A percentile compares a stretch with the other conserved stretches of the same genome.
Evolutionary conservation across 2,113 vertebrate genomes (phyloP).

Genomic region (Benitochromis conjunctus): DNA sequence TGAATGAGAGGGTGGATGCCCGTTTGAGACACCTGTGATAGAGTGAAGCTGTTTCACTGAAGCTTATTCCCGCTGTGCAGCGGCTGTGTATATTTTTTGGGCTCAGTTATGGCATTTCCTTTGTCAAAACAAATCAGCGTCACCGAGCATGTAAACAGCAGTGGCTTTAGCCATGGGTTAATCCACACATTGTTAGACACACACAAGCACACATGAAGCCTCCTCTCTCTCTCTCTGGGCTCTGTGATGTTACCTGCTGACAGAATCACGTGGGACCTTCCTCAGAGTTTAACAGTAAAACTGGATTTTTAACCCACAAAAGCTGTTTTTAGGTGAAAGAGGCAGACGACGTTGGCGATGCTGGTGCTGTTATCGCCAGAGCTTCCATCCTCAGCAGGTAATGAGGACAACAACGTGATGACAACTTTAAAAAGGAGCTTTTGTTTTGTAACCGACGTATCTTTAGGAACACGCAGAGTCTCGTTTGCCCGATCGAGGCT

Average conservation of each 20-base stretch:
- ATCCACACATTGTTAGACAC: constrained; percentile 20
- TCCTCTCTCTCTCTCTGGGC: neutral
- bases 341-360: neutral
- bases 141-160: constrained; percentile 42
- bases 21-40: constrained; percentile 34
- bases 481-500: neutral
- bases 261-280: neutral
- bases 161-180: constrained; percentile 47
- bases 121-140: constrained; percentile 62
- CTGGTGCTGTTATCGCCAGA: neutral
- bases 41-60: constrained; percentile 17
- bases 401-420: neutral
- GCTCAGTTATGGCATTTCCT: constrained; percentile 55
- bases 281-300: neutral
- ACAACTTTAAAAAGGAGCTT: neutral
- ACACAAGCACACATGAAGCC: neutral
- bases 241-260: neutral
- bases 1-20: neutral
- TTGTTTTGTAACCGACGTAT: neutral
- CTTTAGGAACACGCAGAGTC: neutral
- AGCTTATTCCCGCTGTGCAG: constrained; percentile 38
- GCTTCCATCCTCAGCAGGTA: neutral
- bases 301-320: neutral
- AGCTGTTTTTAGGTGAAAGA: neutral
- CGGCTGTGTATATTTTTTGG: constrained; percentile 46